Conservation (phyloP, 2,113 vertebrate species). For the Laterallus jamaicensis region DNA sequence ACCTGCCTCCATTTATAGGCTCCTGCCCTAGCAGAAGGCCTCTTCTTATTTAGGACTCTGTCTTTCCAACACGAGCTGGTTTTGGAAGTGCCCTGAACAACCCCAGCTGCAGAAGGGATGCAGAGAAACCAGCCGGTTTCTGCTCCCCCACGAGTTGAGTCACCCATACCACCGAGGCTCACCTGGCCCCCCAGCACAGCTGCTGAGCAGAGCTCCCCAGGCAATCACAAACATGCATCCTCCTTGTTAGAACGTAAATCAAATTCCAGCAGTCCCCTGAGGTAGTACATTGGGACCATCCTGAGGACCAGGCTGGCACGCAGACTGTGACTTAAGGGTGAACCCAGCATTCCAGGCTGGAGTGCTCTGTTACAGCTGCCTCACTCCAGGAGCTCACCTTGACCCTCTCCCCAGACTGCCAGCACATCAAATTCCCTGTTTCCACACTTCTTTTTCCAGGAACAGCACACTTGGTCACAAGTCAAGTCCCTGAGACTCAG, state of each 20-base stretch:
- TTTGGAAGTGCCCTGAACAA: neutral
- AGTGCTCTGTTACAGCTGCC: too few relatives aligned
- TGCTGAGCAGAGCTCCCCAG: neutral
- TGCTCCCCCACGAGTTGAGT: neutral
- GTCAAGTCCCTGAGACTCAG: neutral
- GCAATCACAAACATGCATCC: neutral
- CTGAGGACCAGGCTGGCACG: neutral
- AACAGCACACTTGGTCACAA: neutral
- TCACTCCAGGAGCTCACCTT: neutral
- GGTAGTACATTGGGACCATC: too few relatives aligned
- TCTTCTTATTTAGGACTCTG: neutral
- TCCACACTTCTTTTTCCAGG: neutral
- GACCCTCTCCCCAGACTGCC: neutral
- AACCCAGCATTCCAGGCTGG: neutral
- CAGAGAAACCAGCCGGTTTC: neutral
- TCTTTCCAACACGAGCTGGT: neutral
- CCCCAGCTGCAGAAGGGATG: neutral
- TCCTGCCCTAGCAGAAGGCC: neutral
- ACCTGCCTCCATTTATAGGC: neutral
- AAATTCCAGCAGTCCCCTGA: neutral
- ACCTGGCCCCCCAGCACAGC: neutral
- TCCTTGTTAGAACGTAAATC: neutral
- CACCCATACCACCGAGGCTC: neutral
- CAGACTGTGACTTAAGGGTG: neutral
- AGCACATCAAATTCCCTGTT: accelerated